A percentile compares a stretch with the other conserved stretches of the same genome.
These are phyloP conservation scores for Rhagologus leucostigma DNA, from an alignment of 2,113 vertebrate species.

Conservation along the genomic window DNA sequence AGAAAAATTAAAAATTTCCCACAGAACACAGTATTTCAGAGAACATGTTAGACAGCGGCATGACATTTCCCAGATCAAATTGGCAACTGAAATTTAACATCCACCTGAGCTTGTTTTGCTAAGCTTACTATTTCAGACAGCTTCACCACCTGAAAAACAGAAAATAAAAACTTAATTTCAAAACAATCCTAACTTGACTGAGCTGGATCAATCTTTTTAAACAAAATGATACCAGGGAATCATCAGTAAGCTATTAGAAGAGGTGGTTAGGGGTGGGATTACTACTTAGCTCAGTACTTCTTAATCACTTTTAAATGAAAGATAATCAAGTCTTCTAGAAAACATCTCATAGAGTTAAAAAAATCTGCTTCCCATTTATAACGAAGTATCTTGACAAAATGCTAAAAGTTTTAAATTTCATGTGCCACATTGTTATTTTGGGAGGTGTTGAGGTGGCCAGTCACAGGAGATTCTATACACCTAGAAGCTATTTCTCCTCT, in stretches of 20 bases:
- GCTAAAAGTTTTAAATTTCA: neutral
- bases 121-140: conserved; percentile 94
- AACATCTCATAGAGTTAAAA: neutral
- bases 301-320: neutral
- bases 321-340: neutral
- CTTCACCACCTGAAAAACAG: conserved; percentile 87
- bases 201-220: neutral
- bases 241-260: neutral
- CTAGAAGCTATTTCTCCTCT: neutral
- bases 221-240: neutral
- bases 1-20: conserved; percentile 20
- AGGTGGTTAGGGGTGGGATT: accelerated
- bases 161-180: neutral
- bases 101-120: conserved; percentile 94
- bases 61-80: conserved; percentile 75
- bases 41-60: conserved; percentile 28
- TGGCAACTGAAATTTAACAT: conserved; percentile 97
- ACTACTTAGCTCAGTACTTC: neutral
- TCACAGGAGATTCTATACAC: neutral
- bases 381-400: neutral
- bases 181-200: neutral
- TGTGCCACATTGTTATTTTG: neutral
- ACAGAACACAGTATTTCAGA: conserved; percentile 72
- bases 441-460: neutral
- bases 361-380: neutral